Conservation (phyloP, 2,113 vertebrate species). For the Channa maculata region DNA sequence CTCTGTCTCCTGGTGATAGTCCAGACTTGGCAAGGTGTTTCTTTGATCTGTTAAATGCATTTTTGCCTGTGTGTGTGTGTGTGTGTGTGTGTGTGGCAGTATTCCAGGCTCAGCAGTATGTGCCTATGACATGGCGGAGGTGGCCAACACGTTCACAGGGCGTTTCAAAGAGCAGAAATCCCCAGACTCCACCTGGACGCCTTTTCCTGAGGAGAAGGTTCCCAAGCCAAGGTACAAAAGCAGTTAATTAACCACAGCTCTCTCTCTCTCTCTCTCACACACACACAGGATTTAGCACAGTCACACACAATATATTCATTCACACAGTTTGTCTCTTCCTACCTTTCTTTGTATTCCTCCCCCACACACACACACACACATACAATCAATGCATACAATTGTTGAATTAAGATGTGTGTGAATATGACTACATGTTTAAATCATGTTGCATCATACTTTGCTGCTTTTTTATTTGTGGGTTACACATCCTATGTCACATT, state of each 20-base stretch:
- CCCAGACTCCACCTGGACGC: constrained; percentile 97
- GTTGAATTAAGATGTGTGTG: constrained; percentile 11
- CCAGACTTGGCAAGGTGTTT: constrained; percentile 59
- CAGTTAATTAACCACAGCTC: constrained; percentile 39
- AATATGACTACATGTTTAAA: constrained; percentile 2
- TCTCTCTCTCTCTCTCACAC: constrained; percentile 1
- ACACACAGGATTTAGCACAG: constrained; percentile 6
- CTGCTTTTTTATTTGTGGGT: background rate
- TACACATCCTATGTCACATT: constrained; percentile 5
- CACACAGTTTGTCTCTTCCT: constrained; percentile 5
- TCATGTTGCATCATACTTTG: constrained; percentile 15
- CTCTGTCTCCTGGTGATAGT: constrained; percentile 46
- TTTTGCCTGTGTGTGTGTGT: constrained; percentile 36
- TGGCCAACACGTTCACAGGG: constrained; percentile 94
- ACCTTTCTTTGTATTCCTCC: constrained; percentile 3
- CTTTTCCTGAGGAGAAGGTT: constrained; percentile 95
- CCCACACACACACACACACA: background rate
- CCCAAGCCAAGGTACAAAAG: constrained; percentile 92
- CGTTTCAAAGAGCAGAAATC: constrained; percentile 99
- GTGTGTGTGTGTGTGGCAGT: constrained; percentile 80
- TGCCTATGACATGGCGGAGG: constrained; percentile 96
- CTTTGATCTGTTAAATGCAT: constrained; percentile 53
- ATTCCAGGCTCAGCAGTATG: constrained; percentile 98
- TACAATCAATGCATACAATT: background rate
- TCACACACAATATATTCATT: background rate